Base-by-base conservation (phyloP, 2,888 invertebrate species). In the Microdon myrmicae region DNA sequence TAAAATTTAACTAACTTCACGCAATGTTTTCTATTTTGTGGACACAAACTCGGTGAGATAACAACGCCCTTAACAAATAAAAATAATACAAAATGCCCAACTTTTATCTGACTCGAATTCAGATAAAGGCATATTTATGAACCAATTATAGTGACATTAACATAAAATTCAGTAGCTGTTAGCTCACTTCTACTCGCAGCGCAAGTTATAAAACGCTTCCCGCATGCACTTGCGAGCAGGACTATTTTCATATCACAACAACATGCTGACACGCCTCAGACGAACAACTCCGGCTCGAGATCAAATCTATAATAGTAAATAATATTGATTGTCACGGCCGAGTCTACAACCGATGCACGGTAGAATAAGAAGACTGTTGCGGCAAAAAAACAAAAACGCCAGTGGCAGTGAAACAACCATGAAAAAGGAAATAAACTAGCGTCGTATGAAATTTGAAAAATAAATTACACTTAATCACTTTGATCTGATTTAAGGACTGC, bases 281-380 rank as follows among this genome's bases (percentile, higher is more conserved):
- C 17, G 31, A 37, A 38, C 41, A 48, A 54, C 38, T 47, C 44
- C 16, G 44, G 56, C 37, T 20, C 19, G 23, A 43, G 43, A 48
- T 60, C 28, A 12, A 35, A 41, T 39, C 28, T n/a, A 20, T 29
- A 56, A 61, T 61, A 49, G 39, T 35, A 35, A 51, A 60, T 20
- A 37, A 41, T 56, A 61, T 61, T 61, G 49, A 61, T 61, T 61
- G 61, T 61, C 55, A 44, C 31, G 49, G 8, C 61, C 34, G 56
- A n/a, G n/a, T n/a, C 49, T 45, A 22, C 26, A 48, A 43, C 37
- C 54, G 60, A 61, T 61, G 32, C 23, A 60, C 41, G 16, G n/a
- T n/a, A 0, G 39, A 55, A 61, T 61, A 61, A 55, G 19, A 35
- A 9, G 9, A 9, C 37, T 34, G 23, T 38, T 61, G 22, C 38